These are phyloP conservation scores for Hipparchia sbordonii DNA, from an alignment of 2,888 invertebrate genomes.

Conservation along the genomic window DNA sequence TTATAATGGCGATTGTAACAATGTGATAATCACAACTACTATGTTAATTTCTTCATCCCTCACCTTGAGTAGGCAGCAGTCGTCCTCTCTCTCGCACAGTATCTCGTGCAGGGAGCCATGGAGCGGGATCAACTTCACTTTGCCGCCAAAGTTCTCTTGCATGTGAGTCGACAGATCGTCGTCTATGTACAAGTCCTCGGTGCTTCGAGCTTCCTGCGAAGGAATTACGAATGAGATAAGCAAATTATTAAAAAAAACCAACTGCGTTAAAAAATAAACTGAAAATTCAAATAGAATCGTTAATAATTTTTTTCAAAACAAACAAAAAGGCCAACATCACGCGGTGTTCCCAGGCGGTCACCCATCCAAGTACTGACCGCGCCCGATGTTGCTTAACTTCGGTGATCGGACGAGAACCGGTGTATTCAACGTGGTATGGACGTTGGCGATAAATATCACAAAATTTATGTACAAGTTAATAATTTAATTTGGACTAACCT, in stretches of 20 bases:
- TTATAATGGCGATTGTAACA: too few relatives aligned
- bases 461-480: too few relatives aligned
- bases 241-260: background rate
- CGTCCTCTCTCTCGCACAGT: slow-evolving; percentile 73
- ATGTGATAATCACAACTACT: too few relatives aligned
- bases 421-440: slow-evolving; percentile 14
- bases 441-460: background rate
- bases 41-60: slow-evolving; percentile 57
- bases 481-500: slow-evolving; percentile 52
- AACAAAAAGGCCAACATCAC: slow-evolving; percentile 55
- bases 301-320: background rate
- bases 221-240: background rate
- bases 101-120: slow-evolving; percentile 77
- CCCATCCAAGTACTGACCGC: slow-evolving; percentile 77
- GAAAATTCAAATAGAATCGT: too few relatives aligned
- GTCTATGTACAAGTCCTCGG: slow-evolving; percentile 82
- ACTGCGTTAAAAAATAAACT: too few relatives aligned
- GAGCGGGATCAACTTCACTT: slow-evolving; percentile 69
- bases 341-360: slow-evolving; percentile 61
- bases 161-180: slow-evolving; percentile 77
- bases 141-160: slow-evolving; percentile 75
- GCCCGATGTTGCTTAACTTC: slow-evolving; percentile 77
- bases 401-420: slow-evolving; percentile 78
- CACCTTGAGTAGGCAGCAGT: slow-evolving; percentile 76
- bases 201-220: slow-evolving; percentile 77